These are phyloP conservation scores for Zaprionus ghesquierei DNA, from an alignment of 1,140 invertebrate species.

Conservation along the genomic window DNA sequence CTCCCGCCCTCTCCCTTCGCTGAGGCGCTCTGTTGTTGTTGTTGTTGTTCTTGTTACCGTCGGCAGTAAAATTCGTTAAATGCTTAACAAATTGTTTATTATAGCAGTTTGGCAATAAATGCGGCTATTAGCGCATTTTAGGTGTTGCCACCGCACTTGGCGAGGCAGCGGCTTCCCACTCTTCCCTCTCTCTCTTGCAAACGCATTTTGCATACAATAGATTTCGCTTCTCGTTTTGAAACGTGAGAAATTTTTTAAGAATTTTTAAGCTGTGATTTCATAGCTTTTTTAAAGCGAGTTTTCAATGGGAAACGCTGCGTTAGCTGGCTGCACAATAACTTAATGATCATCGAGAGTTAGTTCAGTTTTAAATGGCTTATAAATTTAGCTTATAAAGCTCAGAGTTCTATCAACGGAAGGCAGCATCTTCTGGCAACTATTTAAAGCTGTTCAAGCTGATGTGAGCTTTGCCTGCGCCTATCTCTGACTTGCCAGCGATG, in stretches of 20 bases:
- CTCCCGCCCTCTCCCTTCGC: neutral
- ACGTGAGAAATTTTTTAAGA: neutral
- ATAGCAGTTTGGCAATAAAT: slow-evolving; percentile 78
- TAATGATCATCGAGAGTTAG: too few species aligned
- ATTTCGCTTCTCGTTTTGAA: neutral
- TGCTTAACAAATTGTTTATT: slow-evolving; percentile 80
- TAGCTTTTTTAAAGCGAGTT: neutral
- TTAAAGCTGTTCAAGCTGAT: neutral
- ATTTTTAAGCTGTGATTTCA: neutral
- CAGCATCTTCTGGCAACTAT: neutral
- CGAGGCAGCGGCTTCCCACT: slow-evolving; percentile 24
- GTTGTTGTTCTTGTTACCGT: slow-evolving; percentile 49
- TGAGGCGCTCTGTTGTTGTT: slow-evolving; percentile 23
- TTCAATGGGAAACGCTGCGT: neutral
- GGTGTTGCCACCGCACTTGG: slow-evolving; percentile 72
- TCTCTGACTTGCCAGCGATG: slow-evolving; percentile 4
- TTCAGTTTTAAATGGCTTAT: neutral
- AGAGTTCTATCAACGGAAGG: neutral
- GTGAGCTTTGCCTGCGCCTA: neutral
- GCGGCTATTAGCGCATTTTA: slow-evolving; percentile 75
- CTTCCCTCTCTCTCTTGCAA: neutral
- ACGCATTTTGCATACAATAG: slow-evolving; percentile 10
- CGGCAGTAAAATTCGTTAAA: slow-evolving; percentile 80
- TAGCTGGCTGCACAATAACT: neutral
- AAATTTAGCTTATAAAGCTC: neutral